phyloP scores from a whole-genome alignment of 2,113 vertebrate genomes.

The Cinclus mexicanus region DNA sequence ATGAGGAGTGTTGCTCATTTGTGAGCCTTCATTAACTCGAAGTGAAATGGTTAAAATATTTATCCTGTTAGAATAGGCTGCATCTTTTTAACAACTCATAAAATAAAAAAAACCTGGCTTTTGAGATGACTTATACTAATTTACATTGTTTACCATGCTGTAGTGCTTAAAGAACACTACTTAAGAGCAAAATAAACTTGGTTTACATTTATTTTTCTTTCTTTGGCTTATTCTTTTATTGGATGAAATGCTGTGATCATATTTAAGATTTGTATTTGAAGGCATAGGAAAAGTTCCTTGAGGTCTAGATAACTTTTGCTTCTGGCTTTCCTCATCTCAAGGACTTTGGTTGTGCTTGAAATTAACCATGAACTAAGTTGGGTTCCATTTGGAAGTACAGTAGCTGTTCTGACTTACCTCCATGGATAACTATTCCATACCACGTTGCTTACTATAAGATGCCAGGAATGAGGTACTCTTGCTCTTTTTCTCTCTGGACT shows the following conservation, averaged over 20 bases:
- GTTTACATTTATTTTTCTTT: slow-evolving; percentile 96
- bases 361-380: not conserved
- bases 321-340: slow-evolving; percentile 37
- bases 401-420: slow-evolving; percentile 48
- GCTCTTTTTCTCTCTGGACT: not conserved
- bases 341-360: slow-evolving; percentile 3
- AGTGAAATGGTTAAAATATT: slow-evolving; percentile 98
- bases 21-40: slow-evolving; percentile 98
- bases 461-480: slow-evolving; percentile 4
- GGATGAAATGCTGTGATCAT: slow-evolving; percentile 68
- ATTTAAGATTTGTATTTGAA: slow-evolving; percentile 18
- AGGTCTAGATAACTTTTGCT: slow-evolving; percentile 10
- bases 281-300: not conserved
- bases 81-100: slow-evolving; percentile 98
- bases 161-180: slow-evolving; percentile 98
- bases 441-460: not conserved
- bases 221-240: slow-evolving; percentile 69
- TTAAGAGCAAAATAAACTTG: slow-evolving; percentile 95
- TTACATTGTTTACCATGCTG: slow-evolving; percentile 98
- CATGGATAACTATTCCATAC: not conserved
- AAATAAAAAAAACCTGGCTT: slow-evolving; percentile 84
- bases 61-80: slow-evolving; percentile 97
- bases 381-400: slow-evolving; percentile 23
- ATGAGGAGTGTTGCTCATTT: slow-evolving; percentile 99
- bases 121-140: slow-evolving; percentile 96